phyloP scores from a whole-genome alignment of 2,888 invertebrate genomes.

The Drosophila vallismaia region DNA sequence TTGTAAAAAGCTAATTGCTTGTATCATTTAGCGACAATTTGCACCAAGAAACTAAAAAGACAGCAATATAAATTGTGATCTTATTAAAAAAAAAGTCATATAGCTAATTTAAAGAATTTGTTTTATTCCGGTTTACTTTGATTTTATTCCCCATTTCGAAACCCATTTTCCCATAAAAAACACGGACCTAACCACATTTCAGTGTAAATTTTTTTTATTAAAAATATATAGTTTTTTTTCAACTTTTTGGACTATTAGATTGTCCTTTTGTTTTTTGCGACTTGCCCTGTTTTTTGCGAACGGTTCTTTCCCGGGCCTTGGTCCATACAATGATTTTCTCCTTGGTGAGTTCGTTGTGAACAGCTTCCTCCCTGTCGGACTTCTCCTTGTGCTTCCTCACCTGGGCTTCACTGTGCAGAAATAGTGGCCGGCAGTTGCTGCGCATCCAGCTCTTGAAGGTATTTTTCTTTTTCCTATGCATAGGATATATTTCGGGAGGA shows the following conservation, averaged over 20 bases:
- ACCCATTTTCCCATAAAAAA: too few species aligned
- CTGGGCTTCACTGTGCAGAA: conserved; percentile 55
- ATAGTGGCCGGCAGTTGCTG: conserved; percentile 47
- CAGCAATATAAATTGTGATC: conserved; percentile 73
- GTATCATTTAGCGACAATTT: conserved; percentile 53
- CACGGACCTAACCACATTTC: too few species aligned
- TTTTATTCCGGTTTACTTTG: neutral
- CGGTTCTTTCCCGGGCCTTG: conserved; percentile 37
- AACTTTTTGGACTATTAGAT: too few species aligned
- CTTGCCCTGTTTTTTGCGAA: neutral
- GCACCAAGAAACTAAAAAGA: conserved; percentile 53
- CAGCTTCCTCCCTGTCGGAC: conserved; percentile 25
- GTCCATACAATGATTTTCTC: conserved; percentile 53
- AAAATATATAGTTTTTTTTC: too few species aligned
- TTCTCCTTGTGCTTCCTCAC: conserved; percentile 37
- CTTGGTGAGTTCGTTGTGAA: conserved; percentile 27
- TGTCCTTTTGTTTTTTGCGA: neutral
- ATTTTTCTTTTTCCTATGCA: conserved; percentile 1
- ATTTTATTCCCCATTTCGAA: too few species aligned
- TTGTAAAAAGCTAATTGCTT: conserved; percentile 33
- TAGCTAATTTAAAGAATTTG: conserved; percentile 1
- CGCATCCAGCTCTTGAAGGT: conserved; percentile 53
- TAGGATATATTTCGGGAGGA: rapidly evolving
- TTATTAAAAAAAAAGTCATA: conserved; percentile 35
- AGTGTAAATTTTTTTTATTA: too few species aligned